phyloP scores from a whole-genome alignment of 1,140 invertebrate species.

The Dinothrombium tinctorium region DNA sequence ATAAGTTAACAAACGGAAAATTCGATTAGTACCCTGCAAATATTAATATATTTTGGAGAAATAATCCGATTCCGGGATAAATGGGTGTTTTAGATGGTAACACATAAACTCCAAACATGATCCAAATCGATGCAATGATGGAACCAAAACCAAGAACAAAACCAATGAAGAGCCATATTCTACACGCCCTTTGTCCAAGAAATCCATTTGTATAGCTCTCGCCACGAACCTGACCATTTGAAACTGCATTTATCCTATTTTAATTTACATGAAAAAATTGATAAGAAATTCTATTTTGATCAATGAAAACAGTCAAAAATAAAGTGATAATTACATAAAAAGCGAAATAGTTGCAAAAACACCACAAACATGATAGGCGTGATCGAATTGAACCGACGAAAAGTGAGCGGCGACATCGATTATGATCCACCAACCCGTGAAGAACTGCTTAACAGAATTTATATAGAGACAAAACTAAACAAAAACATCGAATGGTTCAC shows the following conservation, averaged over 20 bases:
- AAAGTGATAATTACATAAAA: conserved; percentile 46
- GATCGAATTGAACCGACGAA: conserved; percentile 32
- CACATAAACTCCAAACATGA: conserved; percentile 50
- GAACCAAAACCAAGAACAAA: conserved; percentile 88
- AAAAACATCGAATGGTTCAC: conserved; percentile 26
- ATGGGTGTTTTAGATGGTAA: conserved; percentile 16
- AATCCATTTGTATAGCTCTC: conserved; percentile 65
- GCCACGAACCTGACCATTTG: conserved; percentile 72
- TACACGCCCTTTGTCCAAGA: conserved; percentile 55
- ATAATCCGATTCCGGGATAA: conserved; percentile 57
- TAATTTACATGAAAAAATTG: conserved; percentile 3
- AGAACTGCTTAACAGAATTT: conserved; percentile 40
- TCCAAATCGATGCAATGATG: conserved; percentile 83
- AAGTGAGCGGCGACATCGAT: conserved; percentile 73
- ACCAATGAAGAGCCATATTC: conserved; percentile 85
- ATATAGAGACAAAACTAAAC: conserved; percentile 4
- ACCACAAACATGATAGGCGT: conserved; percentile 75
- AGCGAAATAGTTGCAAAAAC: conserved; percentile 77
- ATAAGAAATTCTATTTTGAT: not conserved
- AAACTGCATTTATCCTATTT: conserved; percentile 72
- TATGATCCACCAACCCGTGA: conserved; percentile 88
- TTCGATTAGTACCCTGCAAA: conserved; percentile 35
- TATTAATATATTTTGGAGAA: conserved; percentile 85
- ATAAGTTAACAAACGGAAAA: not conserved
- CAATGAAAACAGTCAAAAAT: not conserved